These are phyloP conservation scores for Oithona nana DNA, from an alignment of 2,888 invertebrate genomes.

Conservation along the genomic window DNA sequence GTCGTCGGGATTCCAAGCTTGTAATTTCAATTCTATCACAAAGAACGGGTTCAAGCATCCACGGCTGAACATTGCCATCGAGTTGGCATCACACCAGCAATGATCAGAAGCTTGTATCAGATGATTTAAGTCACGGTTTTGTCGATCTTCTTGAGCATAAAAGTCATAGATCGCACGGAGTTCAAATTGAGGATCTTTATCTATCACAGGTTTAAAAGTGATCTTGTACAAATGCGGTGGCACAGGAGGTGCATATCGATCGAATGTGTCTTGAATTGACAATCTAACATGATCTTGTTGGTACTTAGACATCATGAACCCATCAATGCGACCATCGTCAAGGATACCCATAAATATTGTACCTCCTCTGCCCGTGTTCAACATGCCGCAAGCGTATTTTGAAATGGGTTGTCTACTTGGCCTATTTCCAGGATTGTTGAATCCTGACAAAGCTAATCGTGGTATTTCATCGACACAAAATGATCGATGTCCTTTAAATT, in stretches of 20 bases:
- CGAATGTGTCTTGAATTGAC: conserved; percentile 21
- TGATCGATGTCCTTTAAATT: conserved; percentile 23
- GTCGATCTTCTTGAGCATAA: neutral
- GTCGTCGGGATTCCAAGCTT: neutral
- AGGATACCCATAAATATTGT: conserved; percentile 28
- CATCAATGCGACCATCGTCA: conserved; percentile 26
- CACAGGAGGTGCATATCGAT: conserved; percentile 21
- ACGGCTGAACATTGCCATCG: neutral
- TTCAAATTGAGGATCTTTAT: neutral
- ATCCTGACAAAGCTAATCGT: conserved; percentile 6
- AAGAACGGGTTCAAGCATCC: neutral
- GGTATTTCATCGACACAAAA: conserved; percentile 22
- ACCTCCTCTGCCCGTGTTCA: conserved; percentile 29
- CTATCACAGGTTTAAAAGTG: conserved; percentile 21
- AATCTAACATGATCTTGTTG: conserved; percentile 23
- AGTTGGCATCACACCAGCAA: neutral
- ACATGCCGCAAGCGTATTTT: conserved; percentile 28
- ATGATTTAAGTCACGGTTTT: neutral
- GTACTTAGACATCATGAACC: conserved; percentile 26
- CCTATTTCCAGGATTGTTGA: neutral
- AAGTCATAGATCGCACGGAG: neutral
- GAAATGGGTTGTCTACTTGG: conserved; percentile 19
- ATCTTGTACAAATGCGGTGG: conserved; percentile 19
- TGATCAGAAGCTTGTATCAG: neutral
- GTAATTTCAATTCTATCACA: neutral